Evolutionary conservation across 2,113 vertebrate genomes (phyloP), one percentile per base, ranked within the genome.

Genomic region (Sinocyclocheilus anophthalmus): DNA sequence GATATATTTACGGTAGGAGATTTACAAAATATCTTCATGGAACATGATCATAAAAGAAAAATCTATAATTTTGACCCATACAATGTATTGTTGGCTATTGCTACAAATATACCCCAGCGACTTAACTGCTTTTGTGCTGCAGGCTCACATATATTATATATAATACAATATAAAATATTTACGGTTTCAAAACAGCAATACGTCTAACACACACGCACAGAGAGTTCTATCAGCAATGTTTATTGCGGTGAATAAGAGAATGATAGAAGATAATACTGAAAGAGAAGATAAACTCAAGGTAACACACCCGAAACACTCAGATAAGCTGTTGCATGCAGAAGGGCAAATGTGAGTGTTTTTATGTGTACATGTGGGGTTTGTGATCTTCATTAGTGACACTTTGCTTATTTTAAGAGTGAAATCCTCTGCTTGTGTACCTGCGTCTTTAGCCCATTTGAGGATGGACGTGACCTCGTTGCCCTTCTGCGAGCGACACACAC

Each of bases 381-480:
- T 45, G 42, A 45, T 45, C 9, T 10, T 42, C 42, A 42, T 42
- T 42, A 16, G 13, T 16, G 65, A 3, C 13, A 1, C 5, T 67
- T 16, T 18, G 26, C 26, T 69, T 16, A 16, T 18, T 22, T 10
- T 70, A 70, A 70, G 18, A 11, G n/a, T 76, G 14, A 33, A 45
- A 30, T 76, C 8, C 8, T 22, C 33, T 45, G 63, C 12, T 11
- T 24, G n/a, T 83, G 85, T 30, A 95, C 94, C 94, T 20, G 93
- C 93, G 10, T 95, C 94, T 91, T 95, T 95, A 85, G 94, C 94
- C 94, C 94, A 95, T 73, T 92, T 94, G 69, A 95, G 90, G 78
- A 95, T 95, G 87, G 94, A 95, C 0, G 94, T 95, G 91, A 95
- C 94, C 87, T 95, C 94, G 72, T 94, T 95, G 75, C 95, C 94